Base-by-base conservation (phyloP, 2,113 vertebrate species). In the Tylochromis polylepis region DNA sequence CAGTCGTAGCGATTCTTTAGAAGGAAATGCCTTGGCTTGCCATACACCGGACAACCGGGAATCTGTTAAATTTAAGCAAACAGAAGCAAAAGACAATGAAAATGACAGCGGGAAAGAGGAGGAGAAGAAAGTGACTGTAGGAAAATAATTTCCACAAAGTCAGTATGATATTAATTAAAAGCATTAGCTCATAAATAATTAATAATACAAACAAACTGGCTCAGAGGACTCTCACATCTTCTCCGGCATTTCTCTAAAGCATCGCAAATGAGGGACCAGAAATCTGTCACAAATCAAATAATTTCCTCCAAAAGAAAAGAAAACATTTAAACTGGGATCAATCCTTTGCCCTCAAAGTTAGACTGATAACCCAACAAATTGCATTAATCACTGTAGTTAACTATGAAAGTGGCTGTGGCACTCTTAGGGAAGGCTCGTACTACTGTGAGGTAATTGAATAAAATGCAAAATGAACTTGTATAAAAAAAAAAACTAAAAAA, bases 181-280 rank as follows among this genome's bases (percentile, higher is more conserved):
- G 60, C 88, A 88, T 85, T 79, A 72, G 88, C 58, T 86, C 29
- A 67, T 86, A 88, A 88, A 81, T 86, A 72, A 92, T 92, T 86
- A 88, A 82, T 84, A 86, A 82, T 84, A 79, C 78, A 88, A 86
- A 90, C 78, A 88, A 82, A 88, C 65, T 75, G 70, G 55, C 81
- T 86, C 38, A 36, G 60, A 78, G 70, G 49, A 81, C 15, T 81
- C 60, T 53, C 36, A 72, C 67, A 59, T 82, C 51, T 75, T 75
- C 60, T 72, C 75, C 56, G 31, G 34, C 38, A 80, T 55, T 87
- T 78, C 65, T 70, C 81, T 70, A 14, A 65, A 31, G 57, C 65
- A 57, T 11, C 5, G 3, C 20, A 53, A 85, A 82, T 15, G 38
- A 38, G 38, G 4, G 15, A 43, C 70, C 34, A 43, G 77, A 79